phyloP scores from a whole-genome alignment of 1,140 invertebrate genomes.

The Microplitis mediator region DNA sequence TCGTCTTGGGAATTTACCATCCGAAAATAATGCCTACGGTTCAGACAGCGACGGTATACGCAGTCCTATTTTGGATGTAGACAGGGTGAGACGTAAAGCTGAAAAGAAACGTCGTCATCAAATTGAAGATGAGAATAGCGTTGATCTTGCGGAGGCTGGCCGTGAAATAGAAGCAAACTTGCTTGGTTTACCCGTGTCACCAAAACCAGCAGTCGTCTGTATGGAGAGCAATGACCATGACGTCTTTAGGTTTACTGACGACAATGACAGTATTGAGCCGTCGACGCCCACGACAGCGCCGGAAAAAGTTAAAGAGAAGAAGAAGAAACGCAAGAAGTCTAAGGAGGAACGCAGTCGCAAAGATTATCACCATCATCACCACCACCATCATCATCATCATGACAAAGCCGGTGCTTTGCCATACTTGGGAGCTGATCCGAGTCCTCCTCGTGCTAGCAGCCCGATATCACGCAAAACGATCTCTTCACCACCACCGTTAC shows the following conservation, averaged over 20 bases:
- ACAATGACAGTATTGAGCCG: conserved; percentile 66
- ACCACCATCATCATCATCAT: conserved; percentile 58
- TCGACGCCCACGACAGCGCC: conserved; percentile 50
- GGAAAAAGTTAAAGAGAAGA: conserved; percentile 73
- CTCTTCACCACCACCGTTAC: conserved; percentile 48
- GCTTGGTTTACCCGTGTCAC: conserved; percentile 63
- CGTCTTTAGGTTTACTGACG: conserved; percentile 67
- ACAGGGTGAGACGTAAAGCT: conserved; percentile 59
- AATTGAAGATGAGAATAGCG: conserved; percentile 75
- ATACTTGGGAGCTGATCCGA: conserved; percentile 53
- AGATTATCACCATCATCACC: conserved; percentile 70
- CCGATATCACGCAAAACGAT: conserved; percentile 50
- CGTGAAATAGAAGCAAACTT: conserved; percentile 80
- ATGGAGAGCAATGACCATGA: conserved; percentile 60
- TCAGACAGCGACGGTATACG: conserved; percentile 52
- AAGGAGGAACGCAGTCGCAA: conserved; percentile 77
- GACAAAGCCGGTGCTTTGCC: conserved; percentile 52
- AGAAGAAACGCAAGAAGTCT: conserved; percentile 82
- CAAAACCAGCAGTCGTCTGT: conserved; percentile 47
- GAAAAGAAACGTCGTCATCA: conserved; percentile 72
- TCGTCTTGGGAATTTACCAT: conserved; percentile 40
- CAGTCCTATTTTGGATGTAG: conserved; percentile 50
- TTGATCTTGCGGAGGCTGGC: conserved; percentile 79
- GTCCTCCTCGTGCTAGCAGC: conserved; percentile 56
- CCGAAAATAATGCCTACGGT: conserved; percentile 49